A percentile compares a stretch with the other conserved stretches of the same genome.
phyloP scores from a whole-genome alignment of 2,113 vertebrate species.

The Cololabis saira region DNA sequence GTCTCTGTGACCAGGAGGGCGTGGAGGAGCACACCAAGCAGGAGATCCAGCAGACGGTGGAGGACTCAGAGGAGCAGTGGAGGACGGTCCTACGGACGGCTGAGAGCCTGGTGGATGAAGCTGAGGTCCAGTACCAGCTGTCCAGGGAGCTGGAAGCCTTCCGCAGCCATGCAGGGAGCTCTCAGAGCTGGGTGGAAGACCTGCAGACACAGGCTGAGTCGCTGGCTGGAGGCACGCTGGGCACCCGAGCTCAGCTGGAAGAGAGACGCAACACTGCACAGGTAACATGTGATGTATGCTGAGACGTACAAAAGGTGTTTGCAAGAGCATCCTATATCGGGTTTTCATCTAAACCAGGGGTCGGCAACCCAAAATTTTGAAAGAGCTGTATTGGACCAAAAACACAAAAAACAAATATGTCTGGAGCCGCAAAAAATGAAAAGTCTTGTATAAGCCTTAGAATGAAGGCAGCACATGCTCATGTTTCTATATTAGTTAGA shows the following conservation, averaged over 20 bases:
- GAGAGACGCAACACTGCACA: conserved; percentile 56
- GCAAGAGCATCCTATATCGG: no score
- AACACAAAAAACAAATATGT: no score
- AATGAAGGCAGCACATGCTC: no score
- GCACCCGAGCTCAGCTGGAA: conserved; percentile 67
- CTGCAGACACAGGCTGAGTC: conserved; percentile 54
- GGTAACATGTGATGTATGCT: conserved; percentile 31
- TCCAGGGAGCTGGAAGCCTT: conserved; percentile 68
- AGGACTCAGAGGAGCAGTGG: conserved; percentile 66
- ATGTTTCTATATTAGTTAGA: no score
- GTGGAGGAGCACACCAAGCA: conserved; percentile 41
- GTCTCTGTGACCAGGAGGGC: conserved; percentile 53
- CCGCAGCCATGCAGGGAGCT: conserved; percentile 34
- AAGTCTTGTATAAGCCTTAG: no score
- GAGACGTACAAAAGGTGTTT: no score
- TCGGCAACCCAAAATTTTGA: no score
- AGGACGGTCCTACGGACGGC: conserved; percentile 46
- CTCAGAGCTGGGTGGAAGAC: conserved; percentile 56
- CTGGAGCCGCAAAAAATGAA: no score
- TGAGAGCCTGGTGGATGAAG: conserved; percentile 52
- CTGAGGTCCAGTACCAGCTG: conserved; percentile 66
- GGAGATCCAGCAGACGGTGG: conserved; percentile 34
- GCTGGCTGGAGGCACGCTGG: conserved; percentile 43
- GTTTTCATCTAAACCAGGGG: no score
- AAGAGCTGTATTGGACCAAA: no score